Percentiles rank a stretch among this genome's conserved stretches.
Evolutionary conservation across 1,140 invertebrate species (phyloP).

Genomic region (Pseudomyrmex pallidus): DNA sequence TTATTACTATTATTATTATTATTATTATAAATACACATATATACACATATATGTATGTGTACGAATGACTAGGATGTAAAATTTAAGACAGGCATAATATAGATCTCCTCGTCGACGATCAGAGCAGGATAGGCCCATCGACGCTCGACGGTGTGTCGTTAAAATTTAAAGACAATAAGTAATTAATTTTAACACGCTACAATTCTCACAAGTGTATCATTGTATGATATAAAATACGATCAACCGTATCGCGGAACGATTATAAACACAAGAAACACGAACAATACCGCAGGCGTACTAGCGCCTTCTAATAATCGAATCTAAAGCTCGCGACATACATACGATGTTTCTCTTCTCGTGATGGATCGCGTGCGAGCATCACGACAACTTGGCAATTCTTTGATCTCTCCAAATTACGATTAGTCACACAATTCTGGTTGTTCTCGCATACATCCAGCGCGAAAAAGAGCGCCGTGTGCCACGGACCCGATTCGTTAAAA

Average conservation of each 20-base stretch:
- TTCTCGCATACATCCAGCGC: too few relatives aligned
- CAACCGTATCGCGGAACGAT: neutral
- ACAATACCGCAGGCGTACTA: conserved; percentile 21
- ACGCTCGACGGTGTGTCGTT: conserved; percentile 5
- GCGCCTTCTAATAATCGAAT: too few relatives aligned
- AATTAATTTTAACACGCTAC: neutral
- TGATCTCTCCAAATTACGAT: too few relatives aligned
- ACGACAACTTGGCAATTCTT: too few relatives aligned
- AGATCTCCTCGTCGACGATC: conserved; percentile 66
- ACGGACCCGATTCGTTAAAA: too few relatives aligned
- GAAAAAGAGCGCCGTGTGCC: too few relatives aligned
- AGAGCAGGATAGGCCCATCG: conserved; percentile 60
- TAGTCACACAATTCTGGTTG: too few relatives aligned
- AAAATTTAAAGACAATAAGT: neutral
- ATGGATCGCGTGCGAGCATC: too few relatives aligned
- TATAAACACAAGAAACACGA: neutral
- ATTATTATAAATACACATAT: conserved; percentile 63
- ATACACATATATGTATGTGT: conserved; percentile 72
- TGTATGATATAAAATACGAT: neutral
- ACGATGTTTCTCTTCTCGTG: too few relatives aligned
- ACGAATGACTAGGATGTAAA: conserved; percentile 83
- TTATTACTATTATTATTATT: too few relatives aligned
- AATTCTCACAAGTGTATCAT: neutral
- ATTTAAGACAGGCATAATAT: conserved; percentile 76
- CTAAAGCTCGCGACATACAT: too few relatives aligned